Conservation (phyloP, 2,797 vertebrate species). For the Selene dorsalis region DNA sequence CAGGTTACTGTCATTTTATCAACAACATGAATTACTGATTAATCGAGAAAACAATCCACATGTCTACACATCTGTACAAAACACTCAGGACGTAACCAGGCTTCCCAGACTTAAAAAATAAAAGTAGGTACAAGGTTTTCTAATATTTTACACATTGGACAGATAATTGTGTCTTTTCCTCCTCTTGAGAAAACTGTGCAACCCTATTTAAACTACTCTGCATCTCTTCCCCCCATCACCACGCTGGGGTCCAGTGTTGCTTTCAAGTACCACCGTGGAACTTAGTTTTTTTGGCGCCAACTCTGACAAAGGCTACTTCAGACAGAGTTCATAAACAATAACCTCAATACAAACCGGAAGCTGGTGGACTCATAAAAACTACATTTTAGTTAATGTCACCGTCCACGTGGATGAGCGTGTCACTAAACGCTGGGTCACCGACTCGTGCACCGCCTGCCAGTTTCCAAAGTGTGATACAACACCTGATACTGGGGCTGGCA, state of each 20-base stretch:
- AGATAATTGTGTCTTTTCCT: no score
- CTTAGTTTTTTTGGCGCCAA: conserved; percentile 77
- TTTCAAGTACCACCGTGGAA: neutral
- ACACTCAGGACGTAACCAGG: no score
- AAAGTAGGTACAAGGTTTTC: neutral
- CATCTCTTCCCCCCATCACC: neutral
- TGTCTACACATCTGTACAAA: no score
- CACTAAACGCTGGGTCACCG: no score
- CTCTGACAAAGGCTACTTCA: conserved; percentile 53
- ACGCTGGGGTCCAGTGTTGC: neutral
- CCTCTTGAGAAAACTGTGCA: neutral
- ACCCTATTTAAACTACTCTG: neutral
- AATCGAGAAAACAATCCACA: no score
- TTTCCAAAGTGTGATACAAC: neutral
- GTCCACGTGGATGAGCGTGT: rapidly evolving
- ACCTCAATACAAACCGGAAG: rapidly evolving
- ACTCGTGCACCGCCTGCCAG: neutral
- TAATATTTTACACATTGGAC: neutral
- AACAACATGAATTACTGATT: no score
- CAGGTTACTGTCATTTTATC: no score
- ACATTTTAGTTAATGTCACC: rapidly evolving
- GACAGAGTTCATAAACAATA: neutral
- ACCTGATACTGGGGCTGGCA: rapidly evolving
- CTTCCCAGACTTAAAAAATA: no score
- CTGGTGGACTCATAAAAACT: rapidly evolving